Evolutionary conservation across 1,140 invertebrate genomes (phyloP).

Genomic region (Yoshiicerus persimilis): DNA sequence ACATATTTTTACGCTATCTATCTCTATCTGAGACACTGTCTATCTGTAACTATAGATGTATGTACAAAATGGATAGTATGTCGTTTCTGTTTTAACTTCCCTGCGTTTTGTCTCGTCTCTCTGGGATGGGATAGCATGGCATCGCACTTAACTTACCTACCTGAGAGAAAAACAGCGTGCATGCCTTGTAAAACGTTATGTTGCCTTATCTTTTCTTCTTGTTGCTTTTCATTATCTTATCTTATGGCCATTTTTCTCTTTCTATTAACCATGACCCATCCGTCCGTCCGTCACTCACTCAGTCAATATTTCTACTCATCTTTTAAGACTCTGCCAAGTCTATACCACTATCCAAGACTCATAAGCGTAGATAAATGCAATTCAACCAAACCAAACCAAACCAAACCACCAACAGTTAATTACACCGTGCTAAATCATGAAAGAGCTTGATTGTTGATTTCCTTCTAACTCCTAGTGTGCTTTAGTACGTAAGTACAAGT

Average conservation of each 20-base stretch:
- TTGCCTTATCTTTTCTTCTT: constrained; percentile 4
- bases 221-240: constrained; percentile 5
- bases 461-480: neutral
- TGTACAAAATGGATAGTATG: neutral
- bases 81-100: neutral
- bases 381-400: neutral
- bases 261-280: neutral
- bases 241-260: neutral
- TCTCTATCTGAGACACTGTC: neutral
- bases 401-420: constrained; percentile 8
- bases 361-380: neutral
- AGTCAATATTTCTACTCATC: neutral
- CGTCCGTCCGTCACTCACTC: neutral
- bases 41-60: neutral
- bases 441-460: constrained; percentile 9
- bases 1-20: too few species aligned
- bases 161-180: constrained; percentile 18
- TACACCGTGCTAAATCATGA: constrained; percentile 11
- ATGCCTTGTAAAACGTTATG: neutral
- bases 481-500: too few species aligned
- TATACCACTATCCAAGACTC: neutral
- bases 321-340: too few species aligned
- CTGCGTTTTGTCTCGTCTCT: neutral
- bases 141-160: neutral
- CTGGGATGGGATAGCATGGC: neutral